Base-by-base conservation (phyloP, 2,113 vertebrate genomes). In the Rhabdornis inornatus region DNA sequence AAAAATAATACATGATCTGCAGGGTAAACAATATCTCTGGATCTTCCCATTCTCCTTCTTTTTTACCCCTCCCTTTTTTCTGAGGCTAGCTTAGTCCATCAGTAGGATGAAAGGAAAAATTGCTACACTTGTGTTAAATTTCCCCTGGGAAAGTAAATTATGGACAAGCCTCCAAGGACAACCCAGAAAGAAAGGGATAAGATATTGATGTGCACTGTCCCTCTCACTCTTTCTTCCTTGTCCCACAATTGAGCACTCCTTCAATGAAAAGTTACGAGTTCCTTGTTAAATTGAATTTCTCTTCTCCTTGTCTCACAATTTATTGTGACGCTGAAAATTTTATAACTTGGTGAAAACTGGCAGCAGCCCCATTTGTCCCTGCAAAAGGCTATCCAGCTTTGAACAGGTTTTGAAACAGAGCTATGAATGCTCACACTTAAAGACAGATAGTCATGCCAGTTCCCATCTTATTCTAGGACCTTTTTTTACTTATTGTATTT, bases 111-210 rank as follows among this genome's bases (percentile, higher is more conserved):
- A 97, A 97, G 94, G 93, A 96, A 97, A 97, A 97, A 97, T 96
- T 96, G 95, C 96, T 97, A 86, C 95, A 96, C 96, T 97, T 97
- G 95, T 95, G 93, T 71, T 97, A 96, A 97, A 98, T 97, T 98
- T 98, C 97, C 97, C 97, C 90, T 66, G 96, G 95, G 97, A 96
- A 90, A 95, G 94, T 97, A 96, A 97, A 97, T 97, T 97, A 97
- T 95, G 90, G 96, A 89, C 94, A 96, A 90, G 82, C 76, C 94
- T 97, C 93, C 94, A 96, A 97, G 96, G 97, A 97, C 96, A 97
- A 64, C 69, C 83, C 91, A 76, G 95, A 95, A 95, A 84, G 84
- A 96, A 95, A 96, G 76, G 96, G 93, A 90, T 93, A 91, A 96
- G 89, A 90, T 97, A 97, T 97, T 96, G 96, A 97, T 97, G 96